Percentiles rank a stretch among this genome's conserved stretches.
phyloP scores from a whole-genome alignment of 1,140 invertebrate species.

The Danaus plexippus region DNA sequence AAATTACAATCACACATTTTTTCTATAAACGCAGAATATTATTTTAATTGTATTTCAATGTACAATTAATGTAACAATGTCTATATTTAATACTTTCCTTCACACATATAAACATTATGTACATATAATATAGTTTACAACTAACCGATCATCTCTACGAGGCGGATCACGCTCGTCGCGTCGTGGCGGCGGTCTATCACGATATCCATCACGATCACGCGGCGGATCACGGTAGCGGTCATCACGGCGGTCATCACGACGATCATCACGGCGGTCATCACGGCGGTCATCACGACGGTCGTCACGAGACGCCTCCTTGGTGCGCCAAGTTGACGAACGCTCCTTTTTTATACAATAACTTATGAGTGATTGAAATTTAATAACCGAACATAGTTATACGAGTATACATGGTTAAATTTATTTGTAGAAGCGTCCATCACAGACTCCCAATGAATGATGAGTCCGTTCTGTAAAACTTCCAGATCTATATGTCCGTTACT shows the following conservation, averaged over 20 bases:
- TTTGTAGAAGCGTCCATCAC: no score
- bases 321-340: slow-evolving; percentile 49
- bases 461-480: not conserved
- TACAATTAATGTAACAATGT: no score
- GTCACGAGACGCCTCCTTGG: slow-evolving; percentile 45
- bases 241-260: slow-evolving; percentile 22
- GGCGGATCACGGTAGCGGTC: slow-evolving; percentile 22
- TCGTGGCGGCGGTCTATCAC: slow-evolving; percentile 25
- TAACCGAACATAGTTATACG: no score
- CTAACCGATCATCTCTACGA: slow-evolving; percentile 37
- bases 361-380: not conserved
- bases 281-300: slow-evolving; percentile 38
- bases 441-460: no score
- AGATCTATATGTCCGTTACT: not conserved
- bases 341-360: slow-evolving; percentile 31
- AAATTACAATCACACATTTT: no score
- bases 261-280: slow-evolving; percentile 18
- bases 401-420: no score
- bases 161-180: slow-evolving; percentile 38
- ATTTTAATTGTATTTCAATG: no score
- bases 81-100: no score
- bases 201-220: slow-evolving; percentile 29
- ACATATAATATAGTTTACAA: no score
- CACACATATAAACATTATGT: no score
- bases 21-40: no score